Evolutionary conservation across 2,888 invertebrate species (phyloP), one percentile per base, ranked within the genome.

Genomic region (Arenicola marina): DNA sequence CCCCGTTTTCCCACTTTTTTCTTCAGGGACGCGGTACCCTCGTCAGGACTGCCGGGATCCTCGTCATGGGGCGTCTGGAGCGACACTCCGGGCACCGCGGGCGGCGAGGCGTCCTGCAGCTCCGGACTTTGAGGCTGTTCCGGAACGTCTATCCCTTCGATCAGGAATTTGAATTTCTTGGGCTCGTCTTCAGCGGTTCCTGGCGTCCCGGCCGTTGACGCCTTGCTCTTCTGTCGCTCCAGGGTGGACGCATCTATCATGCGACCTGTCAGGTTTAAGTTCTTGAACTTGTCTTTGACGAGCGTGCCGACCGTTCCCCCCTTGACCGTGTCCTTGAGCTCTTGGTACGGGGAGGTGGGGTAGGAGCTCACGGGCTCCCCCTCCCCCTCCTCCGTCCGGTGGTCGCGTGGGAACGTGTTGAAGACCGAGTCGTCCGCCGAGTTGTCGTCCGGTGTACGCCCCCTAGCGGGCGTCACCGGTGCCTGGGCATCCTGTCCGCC

Each of bases 121-220:
- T 11, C 24, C 7, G n/a, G n/a, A n/a, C n/a, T n/a, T n/a, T n/a
- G n/a, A n/a, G n/a, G n/a, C 15, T 24, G 26, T 21, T n/a, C 54
- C 15, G 70, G 72, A 1, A 66, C 53, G 51, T 72, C 72, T 18
- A 71, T 72, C n/a, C 72, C 72, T 56, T 71, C 70, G 15, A 72
- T 64, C 18, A 66, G 32, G 31, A 71, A 71, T 38, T 63, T 64
- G 56, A 54, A 70, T 38, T 65, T 65, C 34, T 51, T 61, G 15
- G 32, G 26, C 18, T 53, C 53, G 32, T 53, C 53, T 15, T 29
- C 31, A 7, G 53, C 15, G 4, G 7, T 7, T 11, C 15, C 32
- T 21, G 48, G n/a, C 7, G 15, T 24, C 26, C 15, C 48, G n/a
- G n/a, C n/a, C n/a, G 11, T n/a, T 15, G 43, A 38, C 26, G 15